A percentile compares a stretch with the other conserved stretches of the same genome.
Evolutionary conservation across 2,888 invertebrate genomes (phyloP).

Genomic region (Kuschelorhynchus macadamiae): DNA sequence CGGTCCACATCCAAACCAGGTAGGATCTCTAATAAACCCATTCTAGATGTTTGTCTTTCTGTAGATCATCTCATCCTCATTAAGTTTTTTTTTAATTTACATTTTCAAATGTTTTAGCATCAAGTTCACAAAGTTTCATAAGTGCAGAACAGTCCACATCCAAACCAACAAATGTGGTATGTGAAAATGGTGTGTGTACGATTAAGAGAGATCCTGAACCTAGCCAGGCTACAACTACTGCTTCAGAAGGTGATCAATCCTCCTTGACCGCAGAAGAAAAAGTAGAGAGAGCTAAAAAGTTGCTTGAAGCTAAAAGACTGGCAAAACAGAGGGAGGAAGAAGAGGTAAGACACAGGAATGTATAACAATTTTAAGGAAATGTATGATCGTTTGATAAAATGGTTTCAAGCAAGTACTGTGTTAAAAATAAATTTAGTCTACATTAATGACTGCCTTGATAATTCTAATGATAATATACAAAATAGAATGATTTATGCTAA

Average conservation of each 20-base stretch:
- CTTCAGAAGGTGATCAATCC: constrained; percentile 33
- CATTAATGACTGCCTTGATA: no score
- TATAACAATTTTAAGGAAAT: no score
- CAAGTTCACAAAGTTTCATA: constrained; percentile 55
- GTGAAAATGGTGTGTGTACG: constrained; percentile 71
- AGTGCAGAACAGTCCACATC: constrained; percentile 51
- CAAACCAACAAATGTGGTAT: constrained; percentile 67
- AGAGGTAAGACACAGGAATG: constrained; percentile 69
- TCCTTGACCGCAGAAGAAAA: constrained; percentile 71
- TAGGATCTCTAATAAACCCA: no score
- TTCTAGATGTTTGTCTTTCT: no score
- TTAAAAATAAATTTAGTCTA: no score
- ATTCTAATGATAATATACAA: no score
- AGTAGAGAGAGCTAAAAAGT: constrained; percentile 75
- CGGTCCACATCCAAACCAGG: constrained; percentile 41
- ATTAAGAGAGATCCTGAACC: constrained; percentile 38
- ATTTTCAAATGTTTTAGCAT: constrained; percentile 48
- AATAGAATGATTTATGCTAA: no score
- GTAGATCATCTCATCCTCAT: no score
- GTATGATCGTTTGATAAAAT: no score
- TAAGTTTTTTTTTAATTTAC: no score
- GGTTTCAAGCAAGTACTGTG: no score
- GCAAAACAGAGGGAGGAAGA: constrained; percentile 79
- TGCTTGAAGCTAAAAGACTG: constrained; percentile 77
- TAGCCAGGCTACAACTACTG: constrained; percentile 36